Conservation (phyloP, 1,140 invertebrate species). For the Drosophila saltans region DNA sequence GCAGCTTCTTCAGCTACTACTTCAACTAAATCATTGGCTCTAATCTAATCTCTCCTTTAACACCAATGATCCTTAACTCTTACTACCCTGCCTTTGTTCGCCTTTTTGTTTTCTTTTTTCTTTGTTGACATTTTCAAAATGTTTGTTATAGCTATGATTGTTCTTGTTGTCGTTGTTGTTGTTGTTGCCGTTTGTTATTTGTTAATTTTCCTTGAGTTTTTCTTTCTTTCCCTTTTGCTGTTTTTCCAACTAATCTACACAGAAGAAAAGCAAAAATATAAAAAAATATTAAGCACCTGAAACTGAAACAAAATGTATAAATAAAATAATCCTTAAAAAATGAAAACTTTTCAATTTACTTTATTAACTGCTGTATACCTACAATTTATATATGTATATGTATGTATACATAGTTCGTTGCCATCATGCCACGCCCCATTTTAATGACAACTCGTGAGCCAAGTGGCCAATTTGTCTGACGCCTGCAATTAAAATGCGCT, state of each 20-base stretch:
- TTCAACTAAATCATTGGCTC: slow-evolving; percentile 43
- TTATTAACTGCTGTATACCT: slow-evolving; percentile 12
- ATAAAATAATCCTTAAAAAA: slow-evolving; percentile 29
- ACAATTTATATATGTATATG: neutral
- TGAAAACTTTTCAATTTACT: slow-evolving; percentile 18
- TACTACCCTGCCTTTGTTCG: neutral
- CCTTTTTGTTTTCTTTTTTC: slow-evolving; percentile 26
- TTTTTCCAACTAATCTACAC: slow-evolving; percentile 62
- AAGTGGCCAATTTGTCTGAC: slow-evolving; percentile 65
- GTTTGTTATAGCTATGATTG: neutral
- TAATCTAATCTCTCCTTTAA: slow-evolving; percentile 42
- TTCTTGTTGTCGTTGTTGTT: slow-evolving; percentile 15
- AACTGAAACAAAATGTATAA: slow-evolving; percentile 29
- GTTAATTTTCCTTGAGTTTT: slow-evolving; percentile 18
- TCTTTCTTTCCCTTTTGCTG: slow-evolving; percentile 9
- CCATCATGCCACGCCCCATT: slow-evolving; percentile 10
- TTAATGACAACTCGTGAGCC: slow-evolving; percentile 21
- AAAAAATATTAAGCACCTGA: slow-evolving; percentile 46
- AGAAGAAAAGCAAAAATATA: slow-evolving; percentile 17
- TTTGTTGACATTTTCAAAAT: slow-evolving; percentile 9
- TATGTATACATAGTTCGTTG: neutral
- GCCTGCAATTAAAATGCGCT: slow-evolving; percentile 66
- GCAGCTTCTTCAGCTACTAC: slow-evolving; percentile 22
- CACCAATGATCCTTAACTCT: too few species aligned
- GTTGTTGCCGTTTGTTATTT: slow-evolving; percentile 26